phyloP scores from a whole-genome alignment of 2,888 invertebrate genomes.

The Pollenia griseotomentosa region DNA sequence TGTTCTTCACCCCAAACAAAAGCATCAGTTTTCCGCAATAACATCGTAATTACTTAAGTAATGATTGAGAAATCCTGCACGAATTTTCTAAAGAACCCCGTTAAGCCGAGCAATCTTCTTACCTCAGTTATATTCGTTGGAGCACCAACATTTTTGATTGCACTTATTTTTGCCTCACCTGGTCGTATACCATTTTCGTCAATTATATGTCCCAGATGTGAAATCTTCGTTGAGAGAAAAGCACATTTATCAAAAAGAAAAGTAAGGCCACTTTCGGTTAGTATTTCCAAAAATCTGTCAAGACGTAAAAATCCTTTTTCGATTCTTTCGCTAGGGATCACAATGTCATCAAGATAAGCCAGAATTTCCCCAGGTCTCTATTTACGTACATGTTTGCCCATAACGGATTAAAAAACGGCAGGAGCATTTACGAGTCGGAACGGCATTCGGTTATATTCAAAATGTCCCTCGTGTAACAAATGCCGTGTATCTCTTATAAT shows the following conservation, averaged over 20 bases:
- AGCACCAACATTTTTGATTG: not conserved
- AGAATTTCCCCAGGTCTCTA: not conserved
- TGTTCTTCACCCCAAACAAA: no score
- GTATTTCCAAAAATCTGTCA: constrained; percentile 4
- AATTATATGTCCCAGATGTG: constrained; percentile 61
- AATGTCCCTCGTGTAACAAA: constrained; percentile 62
- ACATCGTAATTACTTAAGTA: not conserved
- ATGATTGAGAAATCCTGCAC: constrained; percentile 1
- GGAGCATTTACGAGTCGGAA: constrained; percentile 55
- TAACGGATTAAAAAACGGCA: constrained; percentile 49
- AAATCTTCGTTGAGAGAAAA: constrained; percentile 53
- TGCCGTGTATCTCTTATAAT: constrained; percentile 58
- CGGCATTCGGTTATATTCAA: constrained; percentile 59
- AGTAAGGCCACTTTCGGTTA: constrained; percentile 14
- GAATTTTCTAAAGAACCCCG: constrained; percentile 21
- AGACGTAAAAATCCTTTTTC: constrained; percentile 15
- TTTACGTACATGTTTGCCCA: constrained; percentile 16
- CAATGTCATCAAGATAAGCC: constrained; percentile 39
- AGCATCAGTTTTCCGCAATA: no score
- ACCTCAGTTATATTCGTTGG: constrained; percentile 12
- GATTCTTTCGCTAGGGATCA: constrained; percentile 30
- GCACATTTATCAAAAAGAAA: constrained; percentile 47
- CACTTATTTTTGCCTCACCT: not conserved
- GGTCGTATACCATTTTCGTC: constrained; percentile 54
- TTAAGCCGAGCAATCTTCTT: constrained; percentile 22